Evolutionary conservation across 2,113 vertebrate genomes (phyloP).

Genomic region (Geococcyx californianus): DNA sequence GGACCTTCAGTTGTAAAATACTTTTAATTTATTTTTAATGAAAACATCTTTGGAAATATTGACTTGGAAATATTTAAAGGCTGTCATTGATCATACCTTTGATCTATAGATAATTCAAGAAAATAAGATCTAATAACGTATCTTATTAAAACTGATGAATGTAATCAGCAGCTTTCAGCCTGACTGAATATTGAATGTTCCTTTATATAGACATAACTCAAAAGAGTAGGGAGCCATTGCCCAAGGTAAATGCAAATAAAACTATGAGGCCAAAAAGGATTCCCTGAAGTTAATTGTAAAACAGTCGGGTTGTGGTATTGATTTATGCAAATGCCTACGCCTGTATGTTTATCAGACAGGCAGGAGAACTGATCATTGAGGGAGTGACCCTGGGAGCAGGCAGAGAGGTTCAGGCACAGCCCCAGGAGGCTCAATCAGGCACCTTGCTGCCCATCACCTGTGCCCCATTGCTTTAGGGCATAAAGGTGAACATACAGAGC

Average conservation of each 20-base stretch:
- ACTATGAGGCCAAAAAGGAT: not conserved
- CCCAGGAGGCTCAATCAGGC: not conserved
- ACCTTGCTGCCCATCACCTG: accelerated
- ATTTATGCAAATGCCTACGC: not conserved
- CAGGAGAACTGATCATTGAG: not conserved
- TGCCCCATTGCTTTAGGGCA: accelerated
- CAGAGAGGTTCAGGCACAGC: not conserved
- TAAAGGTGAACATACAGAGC: not conserved
- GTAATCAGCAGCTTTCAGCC: slow-evolving; percentile 30
- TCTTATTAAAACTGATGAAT: slow-evolving; percentile 41
- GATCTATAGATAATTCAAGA: slow-evolving; percentile 34
- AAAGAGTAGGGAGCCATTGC: not conserved
- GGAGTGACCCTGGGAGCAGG: not conserved
- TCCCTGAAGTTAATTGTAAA: slow-evolving; percentile 11
- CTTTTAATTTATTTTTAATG: not conserved
- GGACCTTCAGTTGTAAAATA: not conserved
- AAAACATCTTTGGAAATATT: slow-evolving; percentile 1
- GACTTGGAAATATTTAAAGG: slow-evolving; percentile 21
- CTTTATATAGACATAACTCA: slow-evolving; percentile 27
- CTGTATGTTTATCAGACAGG: not conserved
- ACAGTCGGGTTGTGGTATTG: not conserved
- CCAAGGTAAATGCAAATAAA: slow-evolving; percentile 8
- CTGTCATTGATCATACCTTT: slow-evolving; percentile 11
- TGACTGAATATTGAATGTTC: slow-evolving; percentile 27
- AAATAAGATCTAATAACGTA: slow-evolving; percentile 4